Evolutionary conservation across 1,140 invertebrate species (phyloP), one percentile per base, ranked within the genome.

Genomic region (Phymorhynchus buccinoides): DNA sequence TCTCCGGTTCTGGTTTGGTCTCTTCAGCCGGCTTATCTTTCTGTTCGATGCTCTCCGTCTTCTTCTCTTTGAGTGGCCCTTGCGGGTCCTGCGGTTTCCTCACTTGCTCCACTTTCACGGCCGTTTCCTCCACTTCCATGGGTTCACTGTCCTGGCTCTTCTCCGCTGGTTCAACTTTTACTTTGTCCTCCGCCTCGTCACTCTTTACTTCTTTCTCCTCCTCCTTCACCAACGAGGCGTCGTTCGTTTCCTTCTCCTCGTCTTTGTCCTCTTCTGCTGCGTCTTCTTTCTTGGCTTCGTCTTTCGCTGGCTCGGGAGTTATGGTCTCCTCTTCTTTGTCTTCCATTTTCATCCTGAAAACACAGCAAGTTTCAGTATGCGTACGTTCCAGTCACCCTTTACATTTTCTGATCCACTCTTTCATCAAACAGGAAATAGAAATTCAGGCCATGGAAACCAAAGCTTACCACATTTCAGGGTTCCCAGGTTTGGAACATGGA

Each of bases 321-420:
- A 44, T n/a, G 16, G 30, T 79, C 62, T 27, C 30, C 35, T 39
- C 35, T 35, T 78, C 44, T 44, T 48, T 42, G 68, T 77, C 71
- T 18, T 75, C 83, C 41, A 84, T 27, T 35, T 78, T 84, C 22
- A 44, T 44, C 48, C 83, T 84, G 83, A 78, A n/a, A 84, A 84
- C 73, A 78, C 2, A 44, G 27, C 32, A 6, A 27, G 18, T 32
- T 42, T 66, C n/a, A 77, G 30, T 52, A n/a, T 27, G 41, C 42
- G 7, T 41, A 16, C 80, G 44, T 81, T 48, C 71, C 18, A 77
- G n/a, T 56, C 37, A 80, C 56, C 37, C 41, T n/a, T n/a, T n/a
- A n/a, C 75, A 37, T 27, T 80, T 77, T 30, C 30, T 68, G 6
- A 18, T 32, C n/a, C 4, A 81, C 35, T 52, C 12, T 52, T 52